These are phyloP conservation scores for Cygnus buccinator DNA, from an alignment of 2,113 vertebrate species.

Conservation along the genomic window DNA sequence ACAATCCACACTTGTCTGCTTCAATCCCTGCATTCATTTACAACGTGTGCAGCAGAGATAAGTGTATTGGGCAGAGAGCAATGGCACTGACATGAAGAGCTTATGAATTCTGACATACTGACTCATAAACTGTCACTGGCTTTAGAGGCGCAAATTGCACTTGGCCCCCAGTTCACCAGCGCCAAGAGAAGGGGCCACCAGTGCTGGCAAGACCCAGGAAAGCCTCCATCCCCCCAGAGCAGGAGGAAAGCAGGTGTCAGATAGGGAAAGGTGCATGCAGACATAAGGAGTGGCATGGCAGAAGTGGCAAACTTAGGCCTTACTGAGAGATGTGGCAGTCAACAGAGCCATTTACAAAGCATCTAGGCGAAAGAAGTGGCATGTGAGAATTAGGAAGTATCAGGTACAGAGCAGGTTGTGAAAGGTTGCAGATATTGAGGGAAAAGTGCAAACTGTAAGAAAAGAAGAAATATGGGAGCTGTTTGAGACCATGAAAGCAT, in stretches of 20 bases:
- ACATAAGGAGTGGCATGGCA: not conserved
- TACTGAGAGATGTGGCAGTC: not conserved
- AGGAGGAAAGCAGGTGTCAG: not conserved
- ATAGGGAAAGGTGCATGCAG: not conserved
- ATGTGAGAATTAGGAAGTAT: not conserved
- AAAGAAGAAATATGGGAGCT: not conserved
- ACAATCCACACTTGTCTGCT: not conserved
- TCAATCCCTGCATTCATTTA: not conserved
- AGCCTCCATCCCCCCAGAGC: not conserved
- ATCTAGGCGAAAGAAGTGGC: not conserved
- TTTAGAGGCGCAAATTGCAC: not conserved
- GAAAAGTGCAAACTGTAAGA: not conserved
- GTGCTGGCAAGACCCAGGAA: fast-evolving
- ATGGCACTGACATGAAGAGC: not conserved
- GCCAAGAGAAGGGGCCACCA: not conserved
- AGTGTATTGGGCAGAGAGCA: not conserved
- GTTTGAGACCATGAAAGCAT: not conserved
- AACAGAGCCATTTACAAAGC: not conserved
- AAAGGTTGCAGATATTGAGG: not conserved
- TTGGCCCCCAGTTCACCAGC: not conserved
- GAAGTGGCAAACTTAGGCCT: not conserved
- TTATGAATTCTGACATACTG: not conserved
- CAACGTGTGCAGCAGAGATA: not conserved
- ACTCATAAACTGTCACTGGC: not conserved
- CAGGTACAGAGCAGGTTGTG: not conserved